Evolutionary conservation across 1,140 invertebrate genomes (phyloP), one percentile per base, ranked within the genome.

Genomic region (Trichonephila clavata): DNA sequence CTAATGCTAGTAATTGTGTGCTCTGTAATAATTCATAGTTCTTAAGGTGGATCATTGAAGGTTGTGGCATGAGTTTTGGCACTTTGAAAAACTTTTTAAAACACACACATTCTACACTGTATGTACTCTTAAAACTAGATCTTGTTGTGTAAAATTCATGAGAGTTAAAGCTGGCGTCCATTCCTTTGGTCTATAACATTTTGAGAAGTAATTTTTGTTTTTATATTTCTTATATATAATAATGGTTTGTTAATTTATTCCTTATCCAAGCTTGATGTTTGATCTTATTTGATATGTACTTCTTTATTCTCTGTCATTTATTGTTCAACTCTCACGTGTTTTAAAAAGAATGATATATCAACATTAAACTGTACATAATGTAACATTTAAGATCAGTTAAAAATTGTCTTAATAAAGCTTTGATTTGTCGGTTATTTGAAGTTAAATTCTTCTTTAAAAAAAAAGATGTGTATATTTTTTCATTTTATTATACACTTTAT

Each of bases 241-340:
- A 24, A 87, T 63, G 86, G 86, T 87, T 87, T 87, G 86, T 87
- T 87, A 87, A 87, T 39, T 87, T 87, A 87, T 87, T 87, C 86
- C 50, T 87, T 87, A 87, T 57, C 86, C 81, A 83, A 83, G 50
- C 27, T 83, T 50, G 50, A 57, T 57, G 21, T 50, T 83, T 77
- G 59, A 83, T 83, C n/a, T 83, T 83, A 50, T 77, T 77, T 77
- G 71, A 77, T 84, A 84, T 84, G 50, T 86, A 63, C 65, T 87
- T 63, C 50, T 87, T 87, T 87, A 43, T 39, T 87, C n/a, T 86
- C 21, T 87, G 60, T 59, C 83, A 60, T 84, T 84, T 60, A 57
- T 20, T 84, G 24, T 84, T 84, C 32, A 4, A 84, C 83, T 84
- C 43, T 59, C n/a, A 32, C 83, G 59, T 84, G 83, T 84, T 84